Evolutionary conservation across 2,113 vertebrate genomes (phyloP), one percentile per base, ranked within the genome.

Genomic region (Scopus umbretta): DNA sequence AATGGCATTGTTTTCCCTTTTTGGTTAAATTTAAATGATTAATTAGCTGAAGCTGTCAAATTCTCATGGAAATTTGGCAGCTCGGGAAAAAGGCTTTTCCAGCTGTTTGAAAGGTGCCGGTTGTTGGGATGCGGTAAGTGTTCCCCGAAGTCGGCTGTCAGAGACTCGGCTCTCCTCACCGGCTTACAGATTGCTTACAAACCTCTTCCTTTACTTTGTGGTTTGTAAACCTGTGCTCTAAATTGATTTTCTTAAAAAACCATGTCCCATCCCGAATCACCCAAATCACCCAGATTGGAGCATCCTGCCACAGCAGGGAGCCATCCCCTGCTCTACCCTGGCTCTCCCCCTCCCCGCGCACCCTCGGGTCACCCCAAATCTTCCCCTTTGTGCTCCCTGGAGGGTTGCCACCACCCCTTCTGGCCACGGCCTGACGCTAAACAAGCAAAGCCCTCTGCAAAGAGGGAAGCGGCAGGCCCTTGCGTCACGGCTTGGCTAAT

Each of bases 1-100:
- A 93, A 96, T 67, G 82, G 63, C 21, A 95, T 86, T 86, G 67
- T 90, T 94, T 94, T 75, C 63, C 55, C 88, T 92, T 86, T 74
- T 78, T 0, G 1, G 50, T 61, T 74, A 26, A 55, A 25, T 6
- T 32, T 32, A n/a, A 81, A 9, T 36, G 88, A 96, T 91, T 58
- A 22, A 90, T 65, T 36, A 75, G 56, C 61, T 5, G 53, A 52
- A 74, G 75, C 80, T 79, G 93, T 86, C 70, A 59, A 32, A 84
- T 21, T 20, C 82, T 56, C 66, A 65, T 1, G 86, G 97, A 94
- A 95, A 96, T 17, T 87, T 91, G 94, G 94, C 95, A 73, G 80
- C 45, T 36, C 0, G 0, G 63, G 76, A 27, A 68, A 71, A 65
- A 92, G 75, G 20, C n/a, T 94, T 86, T 80, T 90, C 75, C 94